Evolutionary conservation across 2,888 invertebrate species (phyloP).

Genomic region (Epirrita christyi): DNA sequence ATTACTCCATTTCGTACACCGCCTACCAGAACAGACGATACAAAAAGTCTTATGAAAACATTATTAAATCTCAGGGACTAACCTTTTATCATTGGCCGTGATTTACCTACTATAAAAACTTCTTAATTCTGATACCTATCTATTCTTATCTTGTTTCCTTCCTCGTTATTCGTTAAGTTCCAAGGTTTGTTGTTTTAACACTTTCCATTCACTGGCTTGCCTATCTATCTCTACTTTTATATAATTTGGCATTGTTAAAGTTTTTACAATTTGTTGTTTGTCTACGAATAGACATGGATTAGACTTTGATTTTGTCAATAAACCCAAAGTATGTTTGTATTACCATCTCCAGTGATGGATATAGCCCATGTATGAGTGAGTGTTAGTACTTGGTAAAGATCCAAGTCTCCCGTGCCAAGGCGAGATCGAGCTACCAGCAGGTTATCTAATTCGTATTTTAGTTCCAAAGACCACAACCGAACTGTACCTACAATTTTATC

Average conservation of each 20-base stretch:
- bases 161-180: conserved; percentile 17
- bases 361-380: conserved; percentile 23
- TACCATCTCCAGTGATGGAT: conserved; percentile 21
- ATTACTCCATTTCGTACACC: too few relatives aligned
- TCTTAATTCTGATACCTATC: not conserved
- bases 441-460: conserved; percentile 60
- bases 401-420: conserved; percentile 69
- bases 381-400: conserved; percentile 57
- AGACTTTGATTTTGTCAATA: conserved; percentile 17
- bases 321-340: conserved; percentile 31
- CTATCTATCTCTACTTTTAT: not conserved
- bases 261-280: conserved; percentile 4
- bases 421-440: conserved; percentile 43
- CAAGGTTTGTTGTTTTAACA: conserved; percentile 30
- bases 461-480: conserved; percentile 51
- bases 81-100: not conserved
- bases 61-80: not conserved
- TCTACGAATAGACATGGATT: conserved; percentile 9
- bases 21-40: too few relatives aligned
- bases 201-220: conserved; percentile 23
- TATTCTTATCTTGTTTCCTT: conserved; percentile 20
- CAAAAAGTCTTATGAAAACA: too few relatives aligned
- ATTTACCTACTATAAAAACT: not conserved
- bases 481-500: conserved; percentile 45
- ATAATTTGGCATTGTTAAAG: not conserved